phyloP scores from a whole-genome alignment of 2,113 vertebrate genomes.

The Tauraco erythrolophus region DNA sequence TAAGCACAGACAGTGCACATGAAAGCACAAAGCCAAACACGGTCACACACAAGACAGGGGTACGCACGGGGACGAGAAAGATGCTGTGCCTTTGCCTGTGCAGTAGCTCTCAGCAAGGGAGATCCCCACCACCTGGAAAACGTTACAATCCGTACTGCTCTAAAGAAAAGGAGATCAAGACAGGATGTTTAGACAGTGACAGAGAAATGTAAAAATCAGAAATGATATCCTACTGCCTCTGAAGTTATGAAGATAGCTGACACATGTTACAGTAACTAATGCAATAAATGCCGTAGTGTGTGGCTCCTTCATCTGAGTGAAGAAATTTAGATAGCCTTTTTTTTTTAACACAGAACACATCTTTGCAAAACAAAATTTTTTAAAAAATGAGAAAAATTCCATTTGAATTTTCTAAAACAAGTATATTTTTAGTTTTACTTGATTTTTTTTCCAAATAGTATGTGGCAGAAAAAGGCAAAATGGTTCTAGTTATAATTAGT shows the following conservation, averaged over 20 bases:
- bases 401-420: not conserved
- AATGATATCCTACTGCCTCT: not conserved
- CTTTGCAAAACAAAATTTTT: not conserved
- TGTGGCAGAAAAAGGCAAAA: fast-evolving
- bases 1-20: not conserved
- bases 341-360: not conserved
- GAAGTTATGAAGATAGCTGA: not conserved
- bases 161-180: not conserved
- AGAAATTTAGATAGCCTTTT: not conserved
- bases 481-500: not conserved
- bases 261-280: not conserved
- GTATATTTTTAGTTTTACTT: not conserved
- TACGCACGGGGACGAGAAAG: not conserved
- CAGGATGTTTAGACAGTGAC: not conserved
- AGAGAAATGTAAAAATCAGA: not conserved
- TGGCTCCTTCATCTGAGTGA: not conserved
- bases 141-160: not conserved
- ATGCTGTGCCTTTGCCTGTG: fast-evolving
- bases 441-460: not conserved
- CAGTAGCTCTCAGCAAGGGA: not conserved
- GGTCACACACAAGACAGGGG: not conserved
- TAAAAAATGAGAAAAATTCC: not conserved
- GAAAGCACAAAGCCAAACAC: not conserved
- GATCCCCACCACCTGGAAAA: not conserved
- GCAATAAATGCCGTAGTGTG: fast-evolving